These are phyloP conservation scores for Saccopteryx leptura DNA, from an alignment of 2,113 vertebrate genomes.

Conservation along the genomic window DNA sequence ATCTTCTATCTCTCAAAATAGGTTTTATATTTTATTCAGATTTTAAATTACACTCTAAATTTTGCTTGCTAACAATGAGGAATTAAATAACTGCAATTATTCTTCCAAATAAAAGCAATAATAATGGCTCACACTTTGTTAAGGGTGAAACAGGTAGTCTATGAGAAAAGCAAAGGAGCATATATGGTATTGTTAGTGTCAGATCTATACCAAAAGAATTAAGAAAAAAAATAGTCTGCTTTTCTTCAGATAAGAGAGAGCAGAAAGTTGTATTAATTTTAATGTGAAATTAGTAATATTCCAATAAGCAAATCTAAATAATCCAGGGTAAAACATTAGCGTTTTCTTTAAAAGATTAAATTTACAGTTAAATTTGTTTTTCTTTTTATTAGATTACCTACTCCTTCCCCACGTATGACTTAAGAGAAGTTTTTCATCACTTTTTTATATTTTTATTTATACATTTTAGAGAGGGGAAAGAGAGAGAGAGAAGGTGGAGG, in stretches of 20 bases:
- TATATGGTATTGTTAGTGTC: neutral
- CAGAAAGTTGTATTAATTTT: neutral
- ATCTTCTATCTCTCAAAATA: neutral
- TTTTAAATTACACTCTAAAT: slow-evolving; percentile 38
- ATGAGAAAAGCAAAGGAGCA: neutral
- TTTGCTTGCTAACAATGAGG: neutral
- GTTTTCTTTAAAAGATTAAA: neutral
- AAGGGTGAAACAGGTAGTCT: neutral
- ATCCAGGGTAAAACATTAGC: neutral
- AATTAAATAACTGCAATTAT: slow-evolving; percentile 40
- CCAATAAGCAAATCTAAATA: neutral
- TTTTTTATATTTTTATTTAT: neutral
- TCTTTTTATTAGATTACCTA: neutral
- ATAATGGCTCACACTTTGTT: neutral
- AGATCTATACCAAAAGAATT: neutral
- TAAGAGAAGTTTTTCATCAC: neutral
- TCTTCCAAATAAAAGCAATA: slow-evolving; percentile 27
- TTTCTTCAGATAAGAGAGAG: neutral
- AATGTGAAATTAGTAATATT: neutral
- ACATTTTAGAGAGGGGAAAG: no score
- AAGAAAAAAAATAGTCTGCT: neutral
- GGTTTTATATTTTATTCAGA: slow-evolving; percentile 46
- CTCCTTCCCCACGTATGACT: neutral
- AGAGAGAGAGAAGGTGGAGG: no score
- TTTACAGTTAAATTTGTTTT: neutral